Conservation (phyloP, 1,140 invertebrate species). For the Drosophila rufa region DNA sequence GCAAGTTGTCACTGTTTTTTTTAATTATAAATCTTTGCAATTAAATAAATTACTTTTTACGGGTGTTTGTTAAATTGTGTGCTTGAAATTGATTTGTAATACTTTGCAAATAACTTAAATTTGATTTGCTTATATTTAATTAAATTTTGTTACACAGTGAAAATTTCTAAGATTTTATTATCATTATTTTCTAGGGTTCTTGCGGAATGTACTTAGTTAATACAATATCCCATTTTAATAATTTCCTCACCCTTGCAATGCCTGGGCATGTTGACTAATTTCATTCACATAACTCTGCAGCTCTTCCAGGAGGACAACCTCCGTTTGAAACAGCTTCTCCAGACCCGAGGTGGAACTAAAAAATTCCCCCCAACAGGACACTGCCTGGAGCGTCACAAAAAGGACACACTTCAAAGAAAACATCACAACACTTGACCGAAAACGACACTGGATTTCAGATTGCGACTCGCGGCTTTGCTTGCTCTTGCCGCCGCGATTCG, state of each 20-base stretch:
- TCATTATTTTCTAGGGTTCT: neutral
- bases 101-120: too few relatives aligned
- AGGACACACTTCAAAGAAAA: constrained; percentile 7
- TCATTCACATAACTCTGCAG: constrained; percentile 92
- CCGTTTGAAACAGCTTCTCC: constrained; percentile 93
- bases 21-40: neutral
- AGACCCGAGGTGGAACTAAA: constrained; percentile 95
- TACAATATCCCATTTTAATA: neutral
- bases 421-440: constrained; percentile 43
- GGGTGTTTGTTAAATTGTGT: too few relatives aligned
- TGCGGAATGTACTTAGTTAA: neutral
- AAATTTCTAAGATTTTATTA: too few relatives aligned
- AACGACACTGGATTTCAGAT: constrained; percentile 16
- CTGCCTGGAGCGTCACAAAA: constrained; percentile 32
- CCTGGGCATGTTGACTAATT: constrained; percentile 91
- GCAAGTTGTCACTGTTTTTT: neutral
- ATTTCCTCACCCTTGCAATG: constrained; percentile 52
- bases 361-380: constrained; percentile 86
- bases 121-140: too few relatives aligned
- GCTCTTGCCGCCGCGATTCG: constrained; percentile 59
- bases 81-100: too few relatives aligned
- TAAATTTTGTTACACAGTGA: neutral
- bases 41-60: too few relatives aligned
- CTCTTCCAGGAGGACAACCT: constrained; percentile 92
- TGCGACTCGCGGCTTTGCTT: constrained; percentile 17